phyloP scores from a whole-genome alignment of 2,888 invertebrate genomes.

The Cantharis rustica region DNA sequence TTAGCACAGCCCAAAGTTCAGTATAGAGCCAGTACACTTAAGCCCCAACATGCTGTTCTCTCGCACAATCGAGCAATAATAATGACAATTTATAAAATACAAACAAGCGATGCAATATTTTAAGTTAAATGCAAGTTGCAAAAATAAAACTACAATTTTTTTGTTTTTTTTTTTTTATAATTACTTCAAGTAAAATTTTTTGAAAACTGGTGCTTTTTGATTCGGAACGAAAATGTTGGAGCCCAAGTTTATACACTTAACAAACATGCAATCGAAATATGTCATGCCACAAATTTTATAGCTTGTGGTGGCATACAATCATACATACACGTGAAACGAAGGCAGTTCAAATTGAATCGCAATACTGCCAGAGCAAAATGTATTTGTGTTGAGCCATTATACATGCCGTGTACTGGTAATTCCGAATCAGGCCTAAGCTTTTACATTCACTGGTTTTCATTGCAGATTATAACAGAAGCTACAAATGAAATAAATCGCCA shows the following conservation, averaged over 20 bases:
- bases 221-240: slow-evolving; percentile 28
- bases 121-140: slow-evolving; percentile 9
- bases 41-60: slow-evolving; percentile 44
- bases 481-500: slow-evolving; percentile 36
- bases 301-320: slow-evolving; percentile 49
- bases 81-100: background rate
- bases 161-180: background rate
- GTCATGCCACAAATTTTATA: slow-evolving; percentile 26
- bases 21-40: slow-evolving; percentile 46
- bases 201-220: background rate
- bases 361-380: slow-evolving; percentile 54
- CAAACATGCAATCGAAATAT: slow-evolving; percentile 39
- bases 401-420: slow-evolving; percentile 54
- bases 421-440: slow-evolving; percentile 52
- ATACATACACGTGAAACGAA: slow-evolving; percentile 51
- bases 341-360: slow-evolving; percentile 47
- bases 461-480: slow-evolving; percentile 47
- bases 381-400: slow-evolving; percentile 55
- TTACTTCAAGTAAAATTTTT: background rate
- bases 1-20: slow-evolving; percentile 55
- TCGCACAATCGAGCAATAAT: slow-evolving; percentile 3
- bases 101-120: slow-evolving; percentile 13
- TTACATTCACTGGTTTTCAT: slow-evolving; percentile 48
- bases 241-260: slow-evolving; percentile 35
- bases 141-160: background rate